Evolutionary conservation across 2,113 vertebrate genomes (phyloP).

Genomic region (Callorhinus ursinus): DNA sequence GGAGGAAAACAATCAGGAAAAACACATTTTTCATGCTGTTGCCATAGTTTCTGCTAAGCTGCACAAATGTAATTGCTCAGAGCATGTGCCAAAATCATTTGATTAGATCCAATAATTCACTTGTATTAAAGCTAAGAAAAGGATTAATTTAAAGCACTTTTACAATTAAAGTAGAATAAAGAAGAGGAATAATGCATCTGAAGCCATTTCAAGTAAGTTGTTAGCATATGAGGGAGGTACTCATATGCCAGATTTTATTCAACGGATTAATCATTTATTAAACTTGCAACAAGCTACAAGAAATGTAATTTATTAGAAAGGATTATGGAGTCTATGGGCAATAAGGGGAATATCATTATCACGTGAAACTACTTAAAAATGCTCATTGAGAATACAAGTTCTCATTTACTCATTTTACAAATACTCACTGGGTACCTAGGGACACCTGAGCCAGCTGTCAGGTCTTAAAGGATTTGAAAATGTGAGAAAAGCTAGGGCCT

Average conservation of each 20-base stretch:
- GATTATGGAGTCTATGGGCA: neutral
- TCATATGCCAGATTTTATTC: neutral
- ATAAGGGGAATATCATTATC: neutral
- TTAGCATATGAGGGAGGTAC: neutral
- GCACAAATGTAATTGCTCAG: slow-evolving; percentile 53
- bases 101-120: slow-evolving; percentile 66
- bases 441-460: neutral
- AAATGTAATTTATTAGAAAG: slow-evolving; percentile 30
- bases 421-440: neutral
- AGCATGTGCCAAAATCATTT: slow-evolving; percentile 58
- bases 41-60: slow-evolving; percentile 70
- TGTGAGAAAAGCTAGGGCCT: neutral
- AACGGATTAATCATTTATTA: slow-evolving; percentile 48
- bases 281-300: slow-evolving; percentile 24
- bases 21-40: slow-evolving; percentile 62
- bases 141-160: slow-evolving; percentile 66
- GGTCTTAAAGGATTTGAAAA: neutral
- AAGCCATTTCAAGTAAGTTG: slow-evolving; percentile 45
- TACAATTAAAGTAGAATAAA: slow-evolving; percentile 58
- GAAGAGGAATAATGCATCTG: slow-evolving; percentile 34
- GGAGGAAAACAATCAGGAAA: slow-evolving; percentile 61
- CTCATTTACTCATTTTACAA: neutral
- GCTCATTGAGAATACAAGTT: neutral
- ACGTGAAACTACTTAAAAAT: neutral
- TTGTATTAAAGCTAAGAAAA: slow-evolving; percentile 63